Percentiles rank a stretch among this genome's conserved stretches.
Evolutionary conservation across 1,140 invertebrate species (phyloP).

Genomic region (Oncopodura yosiiana): DNA sequence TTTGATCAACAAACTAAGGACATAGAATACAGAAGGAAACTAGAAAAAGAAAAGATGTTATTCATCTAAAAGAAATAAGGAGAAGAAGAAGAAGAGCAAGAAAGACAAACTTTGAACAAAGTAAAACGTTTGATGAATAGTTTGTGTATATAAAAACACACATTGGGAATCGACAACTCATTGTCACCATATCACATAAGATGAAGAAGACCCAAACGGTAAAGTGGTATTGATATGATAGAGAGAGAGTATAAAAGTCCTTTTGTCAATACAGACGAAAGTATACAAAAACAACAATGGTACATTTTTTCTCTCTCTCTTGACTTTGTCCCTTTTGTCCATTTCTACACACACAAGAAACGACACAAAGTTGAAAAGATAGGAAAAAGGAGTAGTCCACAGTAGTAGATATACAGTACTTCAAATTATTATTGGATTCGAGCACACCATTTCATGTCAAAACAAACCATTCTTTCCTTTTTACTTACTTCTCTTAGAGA

Average conservation of each 20-base stretch:
- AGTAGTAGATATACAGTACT: too few relatives aligned
- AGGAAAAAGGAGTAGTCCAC: too few relatives aligned
- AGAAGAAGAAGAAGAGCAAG: neutral
- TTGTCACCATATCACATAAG: too few relatives aligned
- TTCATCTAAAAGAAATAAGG: constrained; percentile 1
- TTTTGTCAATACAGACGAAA: neutral
- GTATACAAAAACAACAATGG: constrained; percentile 25
- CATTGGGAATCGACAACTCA: neutral
- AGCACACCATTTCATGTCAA: too few relatives aligned
- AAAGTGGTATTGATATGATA: constrained; percentile 3
- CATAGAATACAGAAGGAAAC: too few relatives aligned
- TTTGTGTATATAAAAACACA: neutral
- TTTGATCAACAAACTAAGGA: too few relatives aligned
- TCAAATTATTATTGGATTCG: too few relatives aligned
- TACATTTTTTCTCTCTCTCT: constrained; percentile 24
- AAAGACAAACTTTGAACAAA: constrained; percentile 3
- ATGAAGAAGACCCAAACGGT: neutral
- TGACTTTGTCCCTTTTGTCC: constrained; percentile 19
- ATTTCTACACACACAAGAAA: too few relatives aligned
- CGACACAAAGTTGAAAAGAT: too few relatives aligned
- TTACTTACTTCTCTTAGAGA: too few relatives aligned
- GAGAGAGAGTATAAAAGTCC: constrained; percentile 1
- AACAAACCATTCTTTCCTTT: too few relatives aligned
- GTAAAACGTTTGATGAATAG: neutral
- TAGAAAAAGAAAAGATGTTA: too few relatives aligned